Percentiles rank a stretch among this genome's conserved stretches.
phyloP scores from a whole-genome alignment of 2,888 invertebrate species.

The Diplolepis rosae region DNA sequence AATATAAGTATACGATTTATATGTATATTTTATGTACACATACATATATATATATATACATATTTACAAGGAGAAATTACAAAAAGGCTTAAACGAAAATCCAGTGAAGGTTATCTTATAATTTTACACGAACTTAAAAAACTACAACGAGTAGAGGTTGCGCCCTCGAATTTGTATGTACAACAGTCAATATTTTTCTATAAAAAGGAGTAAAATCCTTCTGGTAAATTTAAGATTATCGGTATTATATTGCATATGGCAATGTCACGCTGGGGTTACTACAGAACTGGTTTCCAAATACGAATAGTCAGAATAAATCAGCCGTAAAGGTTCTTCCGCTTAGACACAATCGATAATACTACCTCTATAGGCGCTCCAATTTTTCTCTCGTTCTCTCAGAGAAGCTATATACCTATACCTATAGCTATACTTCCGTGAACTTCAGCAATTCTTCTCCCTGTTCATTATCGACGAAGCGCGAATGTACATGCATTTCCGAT shows the following conservation, averaged over 20 bases:
- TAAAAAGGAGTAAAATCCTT: not conserved
- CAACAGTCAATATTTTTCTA: not conserved
- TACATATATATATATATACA: not conserved
- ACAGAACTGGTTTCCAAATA: conserved; percentile 3
- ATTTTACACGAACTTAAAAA: not conserved
- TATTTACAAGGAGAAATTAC: too few species aligned
- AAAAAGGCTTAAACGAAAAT: too few species aligned
- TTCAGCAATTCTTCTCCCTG: conserved; percentile 9
- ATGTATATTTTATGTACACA: not conserved
- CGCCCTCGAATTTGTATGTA: not conserved
- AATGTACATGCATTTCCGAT: conserved; percentile 12
- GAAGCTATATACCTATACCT: not conserved
- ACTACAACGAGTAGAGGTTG: conserved; percentile 11
- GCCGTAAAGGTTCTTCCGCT: conserved; percentile 15
- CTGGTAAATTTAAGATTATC: conserved; percentile 1
- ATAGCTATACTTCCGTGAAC: conserved; percentile 7
- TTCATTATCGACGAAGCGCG: conserved; percentile 26
- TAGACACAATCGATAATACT: conserved; percentile 16
- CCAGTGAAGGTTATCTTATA: not conserved
- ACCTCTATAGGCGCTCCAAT: conserved; percentile 6
- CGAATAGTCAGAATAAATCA: conserved; percentile 13
- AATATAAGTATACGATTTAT: too few species aligned
- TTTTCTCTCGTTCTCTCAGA: not conserved
- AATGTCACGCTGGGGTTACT: not conserved
- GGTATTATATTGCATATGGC: not conserved